phyloP scores from a whole-genome alignment of 2,797 vertebrate genomes.

The Gymnodraco acuticeps region DNA sequence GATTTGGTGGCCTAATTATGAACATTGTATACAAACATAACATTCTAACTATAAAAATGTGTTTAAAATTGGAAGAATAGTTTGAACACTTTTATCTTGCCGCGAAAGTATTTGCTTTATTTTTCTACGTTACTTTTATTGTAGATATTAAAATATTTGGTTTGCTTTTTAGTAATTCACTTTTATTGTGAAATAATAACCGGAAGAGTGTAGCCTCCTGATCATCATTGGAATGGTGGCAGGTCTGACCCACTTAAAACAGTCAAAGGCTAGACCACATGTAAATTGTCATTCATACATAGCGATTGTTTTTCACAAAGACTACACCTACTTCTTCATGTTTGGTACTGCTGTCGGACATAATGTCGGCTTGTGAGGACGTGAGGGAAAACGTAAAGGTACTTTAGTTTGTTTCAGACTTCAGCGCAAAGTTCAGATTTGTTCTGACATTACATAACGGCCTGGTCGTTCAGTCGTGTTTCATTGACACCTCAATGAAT shows the following conservation, averaged over 20 bases:
- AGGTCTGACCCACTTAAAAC: not conserved
- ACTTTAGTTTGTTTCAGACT: not conserved
- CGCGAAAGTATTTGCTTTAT: not conserved
- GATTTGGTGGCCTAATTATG: no score
- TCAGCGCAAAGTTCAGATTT: not conserved
- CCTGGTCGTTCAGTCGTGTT: no score
- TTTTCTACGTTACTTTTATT: not conserved
- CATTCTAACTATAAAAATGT: no score
- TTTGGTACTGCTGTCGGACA: not conserved
- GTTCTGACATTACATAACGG: not conserved
- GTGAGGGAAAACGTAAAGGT: conserved; percentile 73
- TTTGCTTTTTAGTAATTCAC: not conserved
- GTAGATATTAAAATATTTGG: not conserved
- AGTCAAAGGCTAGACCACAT: not conserved
- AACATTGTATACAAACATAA: no score
- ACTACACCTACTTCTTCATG: not conserved
- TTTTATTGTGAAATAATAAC: conserved; percentile 49
- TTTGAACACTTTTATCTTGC: not conserved
- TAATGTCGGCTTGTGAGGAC: conserved; percentile 49
- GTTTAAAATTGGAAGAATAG: not conserved
- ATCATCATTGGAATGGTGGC: not conserved
- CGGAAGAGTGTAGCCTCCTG: conserved; percentile 5
- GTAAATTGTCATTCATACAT: no score
- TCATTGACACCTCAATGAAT: no score
- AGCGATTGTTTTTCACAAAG: not conserved